Evolutionary conservation across 2,888 invertebrate genomes (phyloP), one percentile per base, ranked within the genome.

Genomic region (Onchidella celtica): DNA sequence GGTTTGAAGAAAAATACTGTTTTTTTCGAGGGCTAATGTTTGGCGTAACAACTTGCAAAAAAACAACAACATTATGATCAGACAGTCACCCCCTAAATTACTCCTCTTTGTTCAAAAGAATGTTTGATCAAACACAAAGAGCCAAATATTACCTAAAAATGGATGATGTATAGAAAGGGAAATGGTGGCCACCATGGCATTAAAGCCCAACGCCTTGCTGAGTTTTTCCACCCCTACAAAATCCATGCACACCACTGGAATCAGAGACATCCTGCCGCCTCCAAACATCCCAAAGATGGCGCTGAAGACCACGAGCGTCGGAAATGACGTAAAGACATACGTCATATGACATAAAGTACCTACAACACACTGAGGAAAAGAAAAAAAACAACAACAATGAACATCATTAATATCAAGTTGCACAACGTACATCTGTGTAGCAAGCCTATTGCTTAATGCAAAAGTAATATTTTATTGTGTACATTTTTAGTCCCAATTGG

Each of bases 181-280:
- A 36, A 75, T 9, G 4, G 75, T 75, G 9, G 65, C 75, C 32
- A 75, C 65, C 75, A 75, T 75, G 29, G 77, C 68, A 21, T 68
- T 66, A 74, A 80, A 83, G 21, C 83, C 83, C 63, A 80, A 24
- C 1, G 72, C 76, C 36, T 83, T 83, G 61, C 80, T 59, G 29
- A 83, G 70, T 57, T 78, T 80, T 9, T 66, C 36, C 47, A 83
- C 61, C 0, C 83, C 80, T 24, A 77, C 66, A 38, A 66, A 80
- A n/a, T 80, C 79, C 68, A 83, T 76, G 29, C 74, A 65, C n/a
- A 83, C 27, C 6, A 83, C 68, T 0, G 79, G 76, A 24, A 73
- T 75, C 38, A 80, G 34, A 1, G 55, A 47, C 63, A 75, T 72
- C 14, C 66, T n/a, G 47, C 74, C 70, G 14, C 79, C 72, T 6